These are phyloP conservation scores for Prunella fulvescens DNA, from an alignment of 2,113 vertebrate species.

Conservation along the genomic window DNA sequence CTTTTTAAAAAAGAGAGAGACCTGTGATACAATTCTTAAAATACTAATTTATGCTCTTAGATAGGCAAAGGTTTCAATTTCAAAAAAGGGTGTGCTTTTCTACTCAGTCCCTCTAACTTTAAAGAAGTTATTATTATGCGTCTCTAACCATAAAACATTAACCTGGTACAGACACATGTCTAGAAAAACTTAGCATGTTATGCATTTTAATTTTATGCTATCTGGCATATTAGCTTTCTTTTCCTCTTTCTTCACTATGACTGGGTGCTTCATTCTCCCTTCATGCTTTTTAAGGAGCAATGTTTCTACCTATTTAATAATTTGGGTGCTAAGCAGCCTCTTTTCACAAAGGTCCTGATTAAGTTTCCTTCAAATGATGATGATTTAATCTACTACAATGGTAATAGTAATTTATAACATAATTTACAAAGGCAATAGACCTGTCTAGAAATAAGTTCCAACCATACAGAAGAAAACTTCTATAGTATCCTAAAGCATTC, in stretches of 20 bases:
- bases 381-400: not conserved
- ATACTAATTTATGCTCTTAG: not conserved
- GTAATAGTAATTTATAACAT: not conserved
- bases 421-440: not conserved
- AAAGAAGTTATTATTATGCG: not conserved
- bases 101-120: not conserved
- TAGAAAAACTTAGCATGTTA: not conserved
- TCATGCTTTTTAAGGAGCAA: not conserved
- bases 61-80: not conserved
- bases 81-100: not conserved
- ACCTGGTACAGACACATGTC: rapidly evolving
- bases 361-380: not conserved
- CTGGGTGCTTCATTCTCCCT: not conserved
- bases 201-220: not conserved
- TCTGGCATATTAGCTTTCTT: not conserved
- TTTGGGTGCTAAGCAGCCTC: not conserved
- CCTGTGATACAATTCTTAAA: not conserved
- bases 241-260: not conserved
- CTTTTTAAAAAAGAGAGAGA: not conserved
- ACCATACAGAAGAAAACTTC: rapidly evolving
- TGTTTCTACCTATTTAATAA: not conserved
- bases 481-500: not conserved
- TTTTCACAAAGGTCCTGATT: not conserved
- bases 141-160: not conserved
- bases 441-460: not conserved